Conservation (phyloP, 2,888 invertebrate species). For the Caenorhabditis angaria region DNA sequence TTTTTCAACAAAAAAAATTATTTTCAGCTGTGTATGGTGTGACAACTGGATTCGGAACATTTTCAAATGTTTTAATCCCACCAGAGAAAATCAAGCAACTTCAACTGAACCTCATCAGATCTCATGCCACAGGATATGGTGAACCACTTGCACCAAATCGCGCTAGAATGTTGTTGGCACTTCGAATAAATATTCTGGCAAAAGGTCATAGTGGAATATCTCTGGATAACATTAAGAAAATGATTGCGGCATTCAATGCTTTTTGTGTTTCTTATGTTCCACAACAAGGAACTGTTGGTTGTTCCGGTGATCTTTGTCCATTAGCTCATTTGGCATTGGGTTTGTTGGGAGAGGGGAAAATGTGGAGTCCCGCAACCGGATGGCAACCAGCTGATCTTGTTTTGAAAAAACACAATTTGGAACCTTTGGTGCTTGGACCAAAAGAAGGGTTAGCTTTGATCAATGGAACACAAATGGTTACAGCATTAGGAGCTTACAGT, state of each 20-base stretch:
- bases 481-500: constrained; percentile 79
- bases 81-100: constrained; percentile 76
- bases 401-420: constrained; percentile 77
- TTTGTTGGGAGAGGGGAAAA: constrained; percentile 78
- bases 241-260: constrained; percentile 79
- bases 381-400: constrained; percentile 69
- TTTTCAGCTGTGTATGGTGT: constrained; percentile 77
- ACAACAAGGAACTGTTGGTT: constrained; percentile 80
- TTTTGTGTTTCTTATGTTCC: constrained; percentile 79
- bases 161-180: constrained; percentile 78
- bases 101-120: constrained; percentile 79
- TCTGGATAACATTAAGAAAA: constrained; percentile 76
- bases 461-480: constrained; percentile 80
- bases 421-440: constrained; percentile 77
- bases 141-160: constrained; percentile 77
- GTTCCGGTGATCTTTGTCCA: constrained; percentile 80
- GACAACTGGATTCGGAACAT: constrained; percentile 80
- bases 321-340: constrained; percentile 79
- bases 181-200: constrained; percentile 79
- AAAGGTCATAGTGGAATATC: constrained; percentile 80
- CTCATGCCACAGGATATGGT: constrained; percentile 80
- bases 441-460: constrained; percentile 80
- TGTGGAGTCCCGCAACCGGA: constrained; percentile 61
- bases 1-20: no score
- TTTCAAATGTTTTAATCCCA: constrained; percentile 77